phyloP scores from a whole-genome alignment of 2,888 invertebrate species.

The Chrysomela aeneicollis region DNA sequence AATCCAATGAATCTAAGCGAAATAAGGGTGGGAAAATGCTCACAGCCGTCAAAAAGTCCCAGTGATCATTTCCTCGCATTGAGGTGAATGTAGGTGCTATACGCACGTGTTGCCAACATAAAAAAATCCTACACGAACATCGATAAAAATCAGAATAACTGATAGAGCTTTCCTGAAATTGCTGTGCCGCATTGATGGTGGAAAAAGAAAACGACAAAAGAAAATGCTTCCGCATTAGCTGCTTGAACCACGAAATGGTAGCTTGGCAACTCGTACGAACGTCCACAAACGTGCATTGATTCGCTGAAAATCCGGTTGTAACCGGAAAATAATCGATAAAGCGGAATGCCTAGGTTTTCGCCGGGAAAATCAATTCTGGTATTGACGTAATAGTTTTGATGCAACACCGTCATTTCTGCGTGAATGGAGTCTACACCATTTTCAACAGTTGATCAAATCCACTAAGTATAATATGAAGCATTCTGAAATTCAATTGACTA shows the following conservation, averaged over 20 bases:
- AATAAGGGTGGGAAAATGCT: not conserved
- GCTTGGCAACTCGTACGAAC: conserved; percentile 58
- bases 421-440: conserved; percentile 34
- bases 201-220: conserved; percentile 53
- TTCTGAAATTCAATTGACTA: too few relatives aligned
- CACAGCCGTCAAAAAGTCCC: not conserved
- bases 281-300: conserved; percentile 57
- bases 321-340: conserved; percentile 58
- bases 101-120: conserved; percentile 37
- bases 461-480: too few relatives aligned
- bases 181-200: conserved; percentile 52
- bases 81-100: conserved; percentile 25
- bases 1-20: not conserved
- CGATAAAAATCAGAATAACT: conserved; percentile 45
- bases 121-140: conserved; percentile 40
- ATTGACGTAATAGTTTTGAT: conserved; percentile 43
- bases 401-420: conserved; percentile 23
- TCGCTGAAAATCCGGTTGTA: conserved; percentile 54
- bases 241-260: conserved; percentile 53
- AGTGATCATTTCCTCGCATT: conserved; percentile 16
- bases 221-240: conserved; percentile 52
- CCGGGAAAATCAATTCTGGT: conserved; percentile 54
- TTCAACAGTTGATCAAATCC: not conserved
- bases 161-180: conserved; percentile 51
- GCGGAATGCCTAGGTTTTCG: conserved; percentile 52